Base-by-base conservation (phyloP, 2,888 invertebrate species). In the Schrankia costaestrigalis region DNA sequence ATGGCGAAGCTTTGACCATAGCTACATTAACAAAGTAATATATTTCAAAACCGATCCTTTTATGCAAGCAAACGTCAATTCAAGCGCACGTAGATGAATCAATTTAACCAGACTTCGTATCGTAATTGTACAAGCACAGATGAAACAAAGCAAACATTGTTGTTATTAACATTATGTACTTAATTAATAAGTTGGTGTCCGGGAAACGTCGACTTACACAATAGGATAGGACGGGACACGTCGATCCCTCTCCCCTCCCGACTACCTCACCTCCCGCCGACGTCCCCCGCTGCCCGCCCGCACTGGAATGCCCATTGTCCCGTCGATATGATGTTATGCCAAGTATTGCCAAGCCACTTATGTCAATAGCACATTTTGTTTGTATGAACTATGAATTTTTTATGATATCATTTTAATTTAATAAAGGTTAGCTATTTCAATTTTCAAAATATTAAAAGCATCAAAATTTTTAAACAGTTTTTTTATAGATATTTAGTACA, bases 251-350 rank as follows among this genome's bases (percentile, higher is more conserved):
- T 38, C 37, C 53, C 45, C 56, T 35, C 48, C 46, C 41, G 10
- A 4, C 23, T 26, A 31, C 39, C 46, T 46, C 40, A 9, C 40
- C 41, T 35, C 49, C 51, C 56, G 40, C 44, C 46, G 53, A 29
- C 42, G 42, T 41, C 44, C 51, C 53, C 59, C 50, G 32, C 51
- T 46, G 48, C 55, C 56, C 53, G 58, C 62, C 50, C 56, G 53
- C 64, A 50, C 64, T 73, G 79, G 82, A 79, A 82, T 81, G 82
- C 70, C 81, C 78, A 80, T 82, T 82, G 82, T 82, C 78, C 79
- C 76, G 68, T 58, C 71, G 72, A 76, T 75, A 77, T 74, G 69
- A 79, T 78, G 72, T 75, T 79, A 75, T 71, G 70, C 69, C 72
- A 70, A 77, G 71, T 77, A 78, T 71, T 66, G 70, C 71, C 67